A percentile compares a stretch with the other conserved stretches of the same genome.
Conservation (phyloP, 2,797 vertebrate genomes). For the Halcyon leucocephala region DNA sequence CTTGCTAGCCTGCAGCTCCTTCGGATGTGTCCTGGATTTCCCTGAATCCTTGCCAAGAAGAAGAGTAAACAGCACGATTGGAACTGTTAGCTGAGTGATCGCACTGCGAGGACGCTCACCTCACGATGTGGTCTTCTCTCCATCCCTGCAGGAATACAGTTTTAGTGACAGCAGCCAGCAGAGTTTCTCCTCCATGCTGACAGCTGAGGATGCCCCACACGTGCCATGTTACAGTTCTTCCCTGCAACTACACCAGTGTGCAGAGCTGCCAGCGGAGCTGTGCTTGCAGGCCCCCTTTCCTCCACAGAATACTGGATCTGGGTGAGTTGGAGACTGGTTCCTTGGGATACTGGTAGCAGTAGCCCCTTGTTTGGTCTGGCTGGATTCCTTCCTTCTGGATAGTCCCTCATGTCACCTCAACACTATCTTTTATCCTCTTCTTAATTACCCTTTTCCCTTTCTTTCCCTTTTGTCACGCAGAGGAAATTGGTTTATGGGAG, state of each 20-base stretch:
- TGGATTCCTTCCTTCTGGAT: background rate
- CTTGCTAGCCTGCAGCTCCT: background rate
- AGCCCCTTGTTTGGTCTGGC: background rate
- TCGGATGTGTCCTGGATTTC: background rate
- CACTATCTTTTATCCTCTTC: background rate
- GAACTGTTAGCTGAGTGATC: background rate
- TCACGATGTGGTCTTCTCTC: background rate
- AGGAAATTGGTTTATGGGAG: background rate
- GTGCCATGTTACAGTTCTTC: background rate
- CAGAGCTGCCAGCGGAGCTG: background rate
- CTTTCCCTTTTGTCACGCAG: background rate
- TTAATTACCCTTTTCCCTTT: background rate
- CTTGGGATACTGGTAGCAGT: background rate
- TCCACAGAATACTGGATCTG: background rate
- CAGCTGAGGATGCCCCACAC: background rate
- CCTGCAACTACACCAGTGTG: background rate
- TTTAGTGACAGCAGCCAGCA: constrained; percentile 37
- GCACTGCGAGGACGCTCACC: background rate
- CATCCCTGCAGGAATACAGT: constrained; percentile 28
- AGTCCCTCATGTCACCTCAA: too few relatives aligned
- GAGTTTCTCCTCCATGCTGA: background rate
- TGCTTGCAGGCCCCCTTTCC: background rate
- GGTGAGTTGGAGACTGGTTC: constrained; percentile 22
- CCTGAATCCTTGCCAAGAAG: background rate
- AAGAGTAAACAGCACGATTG: background rate